phyloP scores from a whole-genome alignment of 2,797 vertebrate genomes.

The Holocentrus rufus region DNA sequence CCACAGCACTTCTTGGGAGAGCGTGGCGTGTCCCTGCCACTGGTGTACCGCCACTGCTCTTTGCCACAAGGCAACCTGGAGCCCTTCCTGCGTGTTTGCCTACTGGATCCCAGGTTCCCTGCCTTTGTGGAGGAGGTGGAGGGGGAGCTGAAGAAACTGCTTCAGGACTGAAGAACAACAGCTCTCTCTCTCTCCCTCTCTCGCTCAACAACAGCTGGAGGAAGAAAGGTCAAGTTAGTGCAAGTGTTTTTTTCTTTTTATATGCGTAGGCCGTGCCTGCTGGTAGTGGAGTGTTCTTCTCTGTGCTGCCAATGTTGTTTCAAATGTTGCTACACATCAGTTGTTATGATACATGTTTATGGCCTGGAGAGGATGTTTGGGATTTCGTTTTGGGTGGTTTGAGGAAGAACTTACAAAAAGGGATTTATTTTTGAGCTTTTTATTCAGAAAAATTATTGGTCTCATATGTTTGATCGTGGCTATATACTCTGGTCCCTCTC shows the following conservation, averaged over 20 bases:
- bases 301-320: slow-evolving; percentile 37
- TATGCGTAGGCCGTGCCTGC: slow-evolving; percentile 60
- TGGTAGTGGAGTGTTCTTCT: slow-evolving; percentile 39
- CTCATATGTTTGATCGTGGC: slow-evolving; percentile 92
- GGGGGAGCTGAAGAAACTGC: slow-evolving; percentile 84
- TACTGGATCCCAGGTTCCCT: slow-evolving; percentile 89
- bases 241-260: slow-evolving; percentile 28
- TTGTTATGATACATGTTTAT: slow-evolving; percentile 17
- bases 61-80: slow-evolving; percentile 80
- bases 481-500: slow-evolving; percentile 83
- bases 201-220: slow-evolving; percentile 45
- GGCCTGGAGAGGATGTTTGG: slow-evolving; percentile 10
- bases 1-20: slow-evolving; percentile 82
- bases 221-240: slow-evolving; percentile 59
- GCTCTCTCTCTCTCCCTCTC: background rate
- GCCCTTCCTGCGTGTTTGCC: slow-evolving; percentile 85
- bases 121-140: slow-evolving; percentile 92
- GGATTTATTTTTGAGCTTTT: slow-evolving; percentile 84
- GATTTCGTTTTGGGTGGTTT: background rate
- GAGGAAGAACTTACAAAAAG: slow-evolving; percentile 30
- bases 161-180: slow-evolving; percentile 74
- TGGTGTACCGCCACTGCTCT: slow-evolving; percentile 52
- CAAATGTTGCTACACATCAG: slow-evolving; percentile 30
- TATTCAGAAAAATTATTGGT: slow-evolving; percentile 98
- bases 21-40: slow-evolving; percentile 69